A percentile compares a stretch with the other conserved stretches of the same genome.
Conservation (phyloP, 2,797 vertebrate genomes). For the Cichlasoma orientale region DNA sequence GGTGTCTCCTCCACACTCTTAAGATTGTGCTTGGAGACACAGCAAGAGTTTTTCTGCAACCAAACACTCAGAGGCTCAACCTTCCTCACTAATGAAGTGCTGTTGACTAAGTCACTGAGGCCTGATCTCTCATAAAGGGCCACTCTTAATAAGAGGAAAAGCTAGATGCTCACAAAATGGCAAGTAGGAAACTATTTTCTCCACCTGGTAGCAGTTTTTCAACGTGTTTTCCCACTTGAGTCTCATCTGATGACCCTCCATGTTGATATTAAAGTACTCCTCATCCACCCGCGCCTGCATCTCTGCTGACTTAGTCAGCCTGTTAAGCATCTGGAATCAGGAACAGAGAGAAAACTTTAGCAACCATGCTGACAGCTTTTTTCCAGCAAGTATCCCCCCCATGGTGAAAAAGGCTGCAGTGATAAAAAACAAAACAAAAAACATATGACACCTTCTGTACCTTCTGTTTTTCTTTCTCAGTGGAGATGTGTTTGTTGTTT, state of each 20-base stretch:
- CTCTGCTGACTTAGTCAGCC: conserved; percentile 88
- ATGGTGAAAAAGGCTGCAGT: background rate
- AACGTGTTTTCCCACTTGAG: conserved; percentile 89
- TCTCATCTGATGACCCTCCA: conserved; percentile 85
- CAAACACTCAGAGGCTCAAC: conserved; percentile 1
- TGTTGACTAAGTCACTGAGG: conserved; percentile 5
- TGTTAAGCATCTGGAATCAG: conserved; percentile 84
- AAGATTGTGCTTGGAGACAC: background rate
- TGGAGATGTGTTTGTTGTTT: conserved; percentile 83
- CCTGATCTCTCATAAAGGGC: conserved; percentile 1
- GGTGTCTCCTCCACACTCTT: background rate
- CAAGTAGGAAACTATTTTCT: background rate
- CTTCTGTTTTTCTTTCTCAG: conserved; percentile 88
- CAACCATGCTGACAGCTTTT: background rate
- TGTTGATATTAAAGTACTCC: conserved; percentile 87
- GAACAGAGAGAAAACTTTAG: background rate
- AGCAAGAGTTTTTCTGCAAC: background rate
- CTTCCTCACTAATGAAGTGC: conserved; percentile 6
- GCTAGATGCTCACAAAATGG: background rate
- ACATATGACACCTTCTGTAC: conserved; percentile 44
- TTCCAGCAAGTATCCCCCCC: background rate
- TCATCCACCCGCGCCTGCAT: conserved; percentile 84
- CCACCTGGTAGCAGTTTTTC: conserved; percentile 88
- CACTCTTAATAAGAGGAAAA: background rate
- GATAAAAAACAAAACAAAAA: background rate